These are phyloP conservation scores for Cantharis nigra DNA, from an alignment of 2,888 invertebrate genomes.

Conservation along the genomic window DNA sequence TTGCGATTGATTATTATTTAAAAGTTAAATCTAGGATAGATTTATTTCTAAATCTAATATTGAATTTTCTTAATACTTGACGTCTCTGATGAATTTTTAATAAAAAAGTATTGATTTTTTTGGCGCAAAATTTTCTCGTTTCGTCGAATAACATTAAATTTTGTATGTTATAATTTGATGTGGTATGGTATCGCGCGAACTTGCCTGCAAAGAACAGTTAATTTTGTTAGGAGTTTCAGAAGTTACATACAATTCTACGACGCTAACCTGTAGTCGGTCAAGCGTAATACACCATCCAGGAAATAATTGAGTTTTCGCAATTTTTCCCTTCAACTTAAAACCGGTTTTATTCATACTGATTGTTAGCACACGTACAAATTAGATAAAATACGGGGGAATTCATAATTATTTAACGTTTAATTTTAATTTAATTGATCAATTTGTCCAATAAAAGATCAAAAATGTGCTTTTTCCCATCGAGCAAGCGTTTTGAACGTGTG, in stretches of 20 bases:
- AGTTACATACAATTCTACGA: conserved; percentile 28
- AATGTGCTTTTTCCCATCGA: background rate
- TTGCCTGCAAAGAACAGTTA: conserved; percentile 31
- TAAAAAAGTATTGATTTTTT: background rate
- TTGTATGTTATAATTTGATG: conserved; percentile 2
- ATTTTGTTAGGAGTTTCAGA: conserved; percentile 33
- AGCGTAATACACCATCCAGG: conserved; percentile 20
- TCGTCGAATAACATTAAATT: background rate
- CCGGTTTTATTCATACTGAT: background rate
- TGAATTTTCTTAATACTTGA: background rate
- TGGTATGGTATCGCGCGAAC: conserved; percentile 20
- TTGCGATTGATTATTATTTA: conserved; percentile 24
- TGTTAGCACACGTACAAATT: background rate
- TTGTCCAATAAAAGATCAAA: background rate
- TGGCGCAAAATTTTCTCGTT: background rate
- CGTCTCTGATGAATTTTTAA: background rate
- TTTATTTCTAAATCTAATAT: background rate
- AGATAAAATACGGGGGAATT: background rate
- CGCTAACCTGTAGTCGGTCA: conserved; percentile 26
- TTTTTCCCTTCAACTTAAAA: background rate
- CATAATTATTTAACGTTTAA: background rate
- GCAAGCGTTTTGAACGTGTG: background rate
- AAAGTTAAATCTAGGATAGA: conserved; percentile 4
- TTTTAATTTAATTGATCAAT: background rate
- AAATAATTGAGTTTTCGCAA: conserved; percentile 13